Conservation (phyloP, 1,140 invertebrate species). For the Procambarus clarkii region DNA sequence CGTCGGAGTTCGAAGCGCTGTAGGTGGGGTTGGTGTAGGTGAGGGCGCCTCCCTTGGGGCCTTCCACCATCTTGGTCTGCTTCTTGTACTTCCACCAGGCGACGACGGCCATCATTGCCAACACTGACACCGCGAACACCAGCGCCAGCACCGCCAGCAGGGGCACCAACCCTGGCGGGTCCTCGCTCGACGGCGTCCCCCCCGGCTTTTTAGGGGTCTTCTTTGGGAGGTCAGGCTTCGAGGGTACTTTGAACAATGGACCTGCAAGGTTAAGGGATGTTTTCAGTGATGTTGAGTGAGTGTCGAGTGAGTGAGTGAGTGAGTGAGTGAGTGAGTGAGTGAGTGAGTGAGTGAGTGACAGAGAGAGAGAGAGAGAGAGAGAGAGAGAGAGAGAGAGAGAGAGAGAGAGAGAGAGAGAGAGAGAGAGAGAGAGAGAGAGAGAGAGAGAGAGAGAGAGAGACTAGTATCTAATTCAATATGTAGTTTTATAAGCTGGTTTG, state of each 20-base stretch:
- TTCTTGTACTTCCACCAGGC: slow-evolving; percentile 78
- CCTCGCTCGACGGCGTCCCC: neutral
- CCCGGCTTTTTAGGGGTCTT: neutral
- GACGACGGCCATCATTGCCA: slow-evolving; percentile 42
- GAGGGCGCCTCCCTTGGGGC: slow-evolving; percentile 81
- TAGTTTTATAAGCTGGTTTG: too few species aligned
- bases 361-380: neutral
- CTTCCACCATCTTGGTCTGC: slow-evolving; percentile 79
- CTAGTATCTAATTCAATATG: too few species aligned
- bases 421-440: neutral
- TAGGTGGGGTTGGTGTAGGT: slow-evolving; percentile 89
- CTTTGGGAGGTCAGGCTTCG: neutral
- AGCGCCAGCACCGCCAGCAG: slow-evolving; percentile 64
- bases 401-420: neutral
- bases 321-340: too few species aligned
- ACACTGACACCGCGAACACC: slow-evolving; percentile 45
- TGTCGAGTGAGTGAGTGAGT: too few species aligned
- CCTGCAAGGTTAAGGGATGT: slow-evolving; percentile 2
- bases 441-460: neutral
- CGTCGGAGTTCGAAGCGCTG: slow-evolving; percentile 80
- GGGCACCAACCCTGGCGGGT: slow-evolving; percentile 46
- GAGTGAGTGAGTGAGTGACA: too few species aligned
- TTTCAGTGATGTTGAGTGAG: neutral
- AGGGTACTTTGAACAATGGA: slow-evolving; percentile 35
- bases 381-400: neutral